Percentiles rank a stretch among this genome's conserved stretches.
phyloP scores from a whole-genome alignment of 2,888 invertebrate species.

The Drosophila ochracea region DNA sequence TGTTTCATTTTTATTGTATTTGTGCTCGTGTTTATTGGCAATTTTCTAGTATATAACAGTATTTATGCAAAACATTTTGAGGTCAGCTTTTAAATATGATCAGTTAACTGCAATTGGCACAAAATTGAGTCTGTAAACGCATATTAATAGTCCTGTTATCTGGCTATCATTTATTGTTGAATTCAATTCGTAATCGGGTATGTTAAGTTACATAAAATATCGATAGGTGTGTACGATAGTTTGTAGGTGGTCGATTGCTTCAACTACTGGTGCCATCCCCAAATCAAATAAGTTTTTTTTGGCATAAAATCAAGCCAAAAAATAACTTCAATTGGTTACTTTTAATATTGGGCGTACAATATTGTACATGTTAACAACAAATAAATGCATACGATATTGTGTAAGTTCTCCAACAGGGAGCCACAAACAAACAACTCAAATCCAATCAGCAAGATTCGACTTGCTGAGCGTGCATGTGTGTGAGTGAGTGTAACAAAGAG shows the following conservation, averaged over 20 bases:
- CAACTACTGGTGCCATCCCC: slow-evolving; percentile 25
- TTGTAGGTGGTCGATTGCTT: slow-evolving; percentile 2
- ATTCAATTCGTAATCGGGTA: neutral
- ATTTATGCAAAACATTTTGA: neutral
- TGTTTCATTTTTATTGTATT: neutral
- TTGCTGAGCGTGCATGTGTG: slow-evolving; percentile 5
- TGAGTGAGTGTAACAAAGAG: slow-evolving; percentile 50
- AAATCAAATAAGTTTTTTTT: slow-evolving; percentile 44
- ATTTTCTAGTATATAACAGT: neutral
- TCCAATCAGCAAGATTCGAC: slow-evolving; percentile 25
- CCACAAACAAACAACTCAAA: slow-evolving; percentile 21
- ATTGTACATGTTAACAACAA: slow-evolving; percentile 8
- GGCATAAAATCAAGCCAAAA: slow-evolving; percentile 35
- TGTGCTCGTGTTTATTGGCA: neutral
- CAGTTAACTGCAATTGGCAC: slow-evolving; percentile 6
- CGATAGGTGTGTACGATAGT: slow-evolving; percentile 21
- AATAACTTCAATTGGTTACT: slow-evolving; percentile 16
- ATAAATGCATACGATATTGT: slow-evolving; percentile 52
- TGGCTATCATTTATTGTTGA: neutral
- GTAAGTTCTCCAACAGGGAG: slow-evolving; percentile 43
- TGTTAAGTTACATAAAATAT: slow-evolving; percentile 16
- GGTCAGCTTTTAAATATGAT: neutral
- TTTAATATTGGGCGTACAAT: slow-evolving; percentile 1
- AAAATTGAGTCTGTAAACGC: slow-evolving; percentile 3
- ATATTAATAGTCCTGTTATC: neutral